Evolutionary conservation across 2,113 vertebrate species (phyloP).

Genomic region (Thoracochromis brauschi): DNA sequence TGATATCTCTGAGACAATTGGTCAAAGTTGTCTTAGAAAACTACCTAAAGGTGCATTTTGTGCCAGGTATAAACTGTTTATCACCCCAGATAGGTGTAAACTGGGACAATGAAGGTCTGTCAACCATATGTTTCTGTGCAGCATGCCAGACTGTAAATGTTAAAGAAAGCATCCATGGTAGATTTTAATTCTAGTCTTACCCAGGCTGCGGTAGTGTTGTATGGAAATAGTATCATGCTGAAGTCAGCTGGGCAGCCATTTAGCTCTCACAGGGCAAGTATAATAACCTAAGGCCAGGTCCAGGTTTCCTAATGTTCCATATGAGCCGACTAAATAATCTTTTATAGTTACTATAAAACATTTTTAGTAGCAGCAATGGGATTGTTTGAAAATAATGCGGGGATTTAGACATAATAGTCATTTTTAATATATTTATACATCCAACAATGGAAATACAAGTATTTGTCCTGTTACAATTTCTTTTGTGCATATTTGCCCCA

Average conservation of each 20-base stretch:
- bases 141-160: not conserved
- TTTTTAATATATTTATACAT: not conserved
- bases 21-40: not conserved
- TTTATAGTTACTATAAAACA: not conserved
- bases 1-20: not conserved
- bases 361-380: not conserved
- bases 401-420: not conserved
- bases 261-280: not conserved
- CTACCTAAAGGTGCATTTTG: not conserved
- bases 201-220: not conserved
- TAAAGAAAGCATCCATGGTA: not conserved
- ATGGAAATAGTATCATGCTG: not conserved
- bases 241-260: not conserved
- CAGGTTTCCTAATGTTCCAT: not conserved
- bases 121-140: not conserved
- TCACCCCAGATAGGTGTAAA: not conserved
- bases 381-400: not conserved
- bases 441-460: not conserved
- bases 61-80: not conserved
- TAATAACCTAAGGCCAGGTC: not conserved
- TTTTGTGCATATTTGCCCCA: not conserved
- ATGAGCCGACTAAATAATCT: not conserved
- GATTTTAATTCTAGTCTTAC: not conserved
- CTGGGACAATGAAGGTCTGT: not conserved
- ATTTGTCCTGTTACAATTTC: not conserved